phyloP scores from a whole-genome alignment of 2,113 vertebrate species.

The Colistium nudipinnis region DNA sequence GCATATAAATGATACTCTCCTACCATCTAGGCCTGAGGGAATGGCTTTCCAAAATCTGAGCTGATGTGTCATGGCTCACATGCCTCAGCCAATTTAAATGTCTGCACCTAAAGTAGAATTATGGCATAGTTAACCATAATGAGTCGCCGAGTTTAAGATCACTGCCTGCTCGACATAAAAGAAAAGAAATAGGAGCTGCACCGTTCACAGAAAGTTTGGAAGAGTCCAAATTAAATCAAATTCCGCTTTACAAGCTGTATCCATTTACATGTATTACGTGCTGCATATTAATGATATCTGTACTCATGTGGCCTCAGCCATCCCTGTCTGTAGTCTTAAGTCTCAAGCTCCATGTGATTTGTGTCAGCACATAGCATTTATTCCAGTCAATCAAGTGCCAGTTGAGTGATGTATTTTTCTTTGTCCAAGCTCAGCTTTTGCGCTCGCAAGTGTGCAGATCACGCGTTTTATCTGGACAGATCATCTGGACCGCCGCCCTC shows the following conservation, averaged over 20 bases:
- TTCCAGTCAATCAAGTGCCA: slow-evolving; percentile 2
- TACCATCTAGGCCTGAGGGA: slow-evolving; percentile 1
- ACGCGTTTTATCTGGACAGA: slow-evolving; percentile 16
- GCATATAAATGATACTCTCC: slow-evolving; percentile 4
- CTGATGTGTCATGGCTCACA: slow-evolving; percentile 65
- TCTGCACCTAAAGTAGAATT: slow-evolving; percentile 73
- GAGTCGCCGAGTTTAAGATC: slow-evolving; percentile 69
- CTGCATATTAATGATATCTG: slow-evolving; percentile 46
- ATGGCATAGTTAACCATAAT: slow-evolving; percentile 75
- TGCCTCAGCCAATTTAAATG: slow-evolving; percentile 73
- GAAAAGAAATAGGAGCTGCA: slow-evolving; percentile 38
- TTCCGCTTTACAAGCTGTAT: slow-evolving; percentile 1
- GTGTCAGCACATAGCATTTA: slow-evolving; percentile 19
- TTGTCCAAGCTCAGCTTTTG: background rate
- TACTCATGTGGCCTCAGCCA: slow-evolving; percentile 13
- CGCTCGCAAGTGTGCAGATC: slow-evolving; percentile 2
- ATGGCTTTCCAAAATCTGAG: slow-evolving; percentile 37
- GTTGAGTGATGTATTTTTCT: background rate
- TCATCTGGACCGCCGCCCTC: slow-evolving; percentile 12
- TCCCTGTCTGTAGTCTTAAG: background rate
- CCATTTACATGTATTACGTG: slow-evolving; percentile 13
- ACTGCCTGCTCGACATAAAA: slow-evolving; percentile 69
- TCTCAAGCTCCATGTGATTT: slow-evolving; percentile 10
- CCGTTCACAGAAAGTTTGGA: slow-evolving; percentile 47
- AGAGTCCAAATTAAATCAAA: slow-evolving; percentile 32